Evolutionary conservation across 2,113 vertebrate genomes (phyloP).

Genomic region (Pelecanoides urinatrix): DNA sequence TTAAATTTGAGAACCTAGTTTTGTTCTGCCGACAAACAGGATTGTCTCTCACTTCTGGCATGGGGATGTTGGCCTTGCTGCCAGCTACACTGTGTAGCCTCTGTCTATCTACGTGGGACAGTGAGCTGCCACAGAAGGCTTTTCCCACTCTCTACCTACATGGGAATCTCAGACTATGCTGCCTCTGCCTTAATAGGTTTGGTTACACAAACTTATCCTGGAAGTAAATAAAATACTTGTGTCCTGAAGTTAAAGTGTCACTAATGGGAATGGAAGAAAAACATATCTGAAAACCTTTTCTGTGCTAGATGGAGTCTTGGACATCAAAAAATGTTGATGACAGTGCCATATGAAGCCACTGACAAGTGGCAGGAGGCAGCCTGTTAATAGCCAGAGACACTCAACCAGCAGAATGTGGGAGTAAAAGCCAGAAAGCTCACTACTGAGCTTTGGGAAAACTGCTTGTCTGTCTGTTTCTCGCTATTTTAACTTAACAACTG

Average conservation of each 20-base stretch:
- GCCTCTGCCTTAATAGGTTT: not conserved
- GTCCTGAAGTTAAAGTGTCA: not conserved
- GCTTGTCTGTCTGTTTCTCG: not conserved
- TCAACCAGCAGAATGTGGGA: not conserved
- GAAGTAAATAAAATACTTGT: not conserved
- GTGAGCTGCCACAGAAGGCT: not conserved
- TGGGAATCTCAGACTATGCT: not conserved
- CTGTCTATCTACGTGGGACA: fast-evolving
- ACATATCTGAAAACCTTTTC: not conserved
- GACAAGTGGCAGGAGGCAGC: not conserved
- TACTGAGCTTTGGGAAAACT: not conserved
- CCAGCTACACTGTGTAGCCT: not conserved
- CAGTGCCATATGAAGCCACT: not conserved
- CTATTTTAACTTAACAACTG: not conserved
- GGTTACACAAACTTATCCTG: not conserved
- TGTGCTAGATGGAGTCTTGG: not conserved
- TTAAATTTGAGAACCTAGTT: not conserved
- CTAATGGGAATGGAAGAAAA: not conserved
- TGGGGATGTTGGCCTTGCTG: not conserved
- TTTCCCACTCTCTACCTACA: not conserved
- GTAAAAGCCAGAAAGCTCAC: not conserved
- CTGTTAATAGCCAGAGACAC: not conserved
- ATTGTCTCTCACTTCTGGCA: not conserved
- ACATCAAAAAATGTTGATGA: not conserved
- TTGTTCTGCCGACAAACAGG: not conserved